phyloP scores from a whole-genome alignment of 1,140 invertebrate genomes.

The Diabrotica undecimpunctata region DNA sequence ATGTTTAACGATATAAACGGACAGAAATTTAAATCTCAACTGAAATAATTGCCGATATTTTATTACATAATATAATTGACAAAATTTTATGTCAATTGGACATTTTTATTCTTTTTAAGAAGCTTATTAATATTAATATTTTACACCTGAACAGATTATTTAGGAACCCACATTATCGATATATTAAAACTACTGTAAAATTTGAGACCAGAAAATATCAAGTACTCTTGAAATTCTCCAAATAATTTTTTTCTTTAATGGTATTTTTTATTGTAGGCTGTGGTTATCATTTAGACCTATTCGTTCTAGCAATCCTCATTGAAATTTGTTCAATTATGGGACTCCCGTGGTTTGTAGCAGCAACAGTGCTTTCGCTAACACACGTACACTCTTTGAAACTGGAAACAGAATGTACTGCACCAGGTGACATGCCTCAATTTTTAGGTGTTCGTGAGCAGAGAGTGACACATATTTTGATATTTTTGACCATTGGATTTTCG shows the following conservation, averaged over 20 bases:
- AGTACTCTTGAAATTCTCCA: too few species aligned
- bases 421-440: slow-evolving; percentile 97
- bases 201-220: too few species aligned
- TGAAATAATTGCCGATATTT: too few species aligned
- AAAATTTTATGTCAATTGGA: too few species aligned
- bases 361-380: slow-evolving; percentile 96
- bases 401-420: slow-evolving; percentile 94
- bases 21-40: too few species aligned
- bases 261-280: slow-evolving; percentile 55
- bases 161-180: too few species aligned
- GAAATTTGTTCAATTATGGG: slow-evolving; percentile 90
- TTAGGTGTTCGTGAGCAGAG: slow-evolving; percentile 96
- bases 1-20: too few species aligned
- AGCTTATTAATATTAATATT: too few species aligned
- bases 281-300: slow-evolving; percentile 96
- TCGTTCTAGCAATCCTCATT: slow-evolving; percentile 86
- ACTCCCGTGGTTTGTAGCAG: slow-evolving; percentile 95
- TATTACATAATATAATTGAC: too few species aligned
- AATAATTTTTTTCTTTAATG: neutral
- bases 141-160: too few species aligned
- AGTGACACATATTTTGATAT: slow-evolving; percentile 91
- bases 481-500: slow-evolving; percentile 92
- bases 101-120: too few species aligned
- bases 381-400: slow-evolving; percentile 97
- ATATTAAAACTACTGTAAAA: too few species aligned